A percentile compares a stretch with the other conserved stretches of the same genome.
Conservation (phyloP, 1,140 invertebrate genomes). For the Tetragnatha versicolor region DNA sequence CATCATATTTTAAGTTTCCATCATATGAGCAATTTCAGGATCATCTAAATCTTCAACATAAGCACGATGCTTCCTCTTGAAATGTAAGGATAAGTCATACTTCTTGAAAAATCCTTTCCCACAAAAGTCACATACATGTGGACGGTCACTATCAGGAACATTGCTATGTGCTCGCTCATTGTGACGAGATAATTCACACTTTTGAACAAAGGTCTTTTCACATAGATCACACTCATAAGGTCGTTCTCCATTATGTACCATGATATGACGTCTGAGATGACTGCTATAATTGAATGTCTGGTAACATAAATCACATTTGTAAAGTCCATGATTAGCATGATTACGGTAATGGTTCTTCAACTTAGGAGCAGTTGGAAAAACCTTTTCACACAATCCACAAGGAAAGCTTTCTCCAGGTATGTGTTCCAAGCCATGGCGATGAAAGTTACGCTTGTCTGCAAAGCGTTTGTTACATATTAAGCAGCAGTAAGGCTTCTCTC, state of each 20-base stretch:
- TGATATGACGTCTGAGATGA: background rate
- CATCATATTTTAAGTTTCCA: too few relatives aligned
- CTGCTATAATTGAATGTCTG: background rate
- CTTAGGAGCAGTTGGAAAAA: background rate
- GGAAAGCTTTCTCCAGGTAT: background rate
- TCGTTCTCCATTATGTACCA: conserved; percentile 4
- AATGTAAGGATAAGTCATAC: too few relatives aligned
- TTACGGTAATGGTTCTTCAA: background rate
- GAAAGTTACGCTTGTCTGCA: background rate
- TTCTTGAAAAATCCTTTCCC: too few relatives aligned
- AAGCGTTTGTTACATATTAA: conserved; percentile 6
- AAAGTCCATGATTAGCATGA: conserved; percentile 6
- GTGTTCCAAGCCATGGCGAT: background rate
- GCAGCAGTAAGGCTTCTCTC: background rate
- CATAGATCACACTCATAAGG: background rate
- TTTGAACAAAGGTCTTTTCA: background rate
- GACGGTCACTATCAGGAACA: background rate
- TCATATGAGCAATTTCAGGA: too few relatives aligned
- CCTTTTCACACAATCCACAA: conserved; percentile 8
- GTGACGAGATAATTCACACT: background rate
- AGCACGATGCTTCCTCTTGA: too few relatives aligned
- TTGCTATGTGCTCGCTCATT: background rate
- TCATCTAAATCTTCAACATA: too few relatives aligned
- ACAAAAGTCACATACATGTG: too few relatives aligned
- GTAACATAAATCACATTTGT: conserved; percentile 9